Base-by-base conservation (phyloP, 2,113 vertebrate genomes). In the Vimba vimba region DNA sequence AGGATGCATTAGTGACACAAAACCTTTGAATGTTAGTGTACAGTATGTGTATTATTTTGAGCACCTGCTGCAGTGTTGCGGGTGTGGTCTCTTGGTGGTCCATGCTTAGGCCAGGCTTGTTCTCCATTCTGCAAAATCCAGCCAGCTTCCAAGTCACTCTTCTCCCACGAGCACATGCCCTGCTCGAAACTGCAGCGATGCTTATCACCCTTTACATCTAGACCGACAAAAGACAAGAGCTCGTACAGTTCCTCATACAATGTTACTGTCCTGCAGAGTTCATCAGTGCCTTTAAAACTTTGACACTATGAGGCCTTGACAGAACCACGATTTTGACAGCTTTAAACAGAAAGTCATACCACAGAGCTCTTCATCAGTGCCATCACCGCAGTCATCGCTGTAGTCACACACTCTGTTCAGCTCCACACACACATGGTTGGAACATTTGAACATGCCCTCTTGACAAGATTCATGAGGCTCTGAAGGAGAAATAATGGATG, bases 351-450 rank as follows among this genome's bases (percentile, higher is more conserved):
- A 2, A 3, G 36, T 71, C 93, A 90, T 89, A 95, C 94, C 95
- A 86, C 94, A 95, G 86, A 87, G 27, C 13, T 3, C 82, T 86
- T 95, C 94, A 81, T 95, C 94, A 30, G 93, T 92, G 83, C 86
- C 33, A 88, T 95, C 95, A n/a, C 94, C 94, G 57, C 95, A 95
- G 90, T 95, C 94, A 85, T 95, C 93, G 0, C 85, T 94, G 92
- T 93, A 94, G 88, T 95, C 95, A 91, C 95, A 95, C 76, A 94
- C 90, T 84, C 36, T 91, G 87, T n/a, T 90, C 25, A 2, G 79
- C 60, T 92, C 90, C 66, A 95, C 91, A 88, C 95, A 95, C 78
- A 90, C 94, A 2, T 21, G 82, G 86, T 93, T 95, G 86, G 87
- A 89, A 86, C 95, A 95, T 17, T 2, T 86, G 71, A 95, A 95